phyloP scores from a whole-genome alignment of 2,797 vertebrate species.

The Rhinoraja longicauda region DNA sequence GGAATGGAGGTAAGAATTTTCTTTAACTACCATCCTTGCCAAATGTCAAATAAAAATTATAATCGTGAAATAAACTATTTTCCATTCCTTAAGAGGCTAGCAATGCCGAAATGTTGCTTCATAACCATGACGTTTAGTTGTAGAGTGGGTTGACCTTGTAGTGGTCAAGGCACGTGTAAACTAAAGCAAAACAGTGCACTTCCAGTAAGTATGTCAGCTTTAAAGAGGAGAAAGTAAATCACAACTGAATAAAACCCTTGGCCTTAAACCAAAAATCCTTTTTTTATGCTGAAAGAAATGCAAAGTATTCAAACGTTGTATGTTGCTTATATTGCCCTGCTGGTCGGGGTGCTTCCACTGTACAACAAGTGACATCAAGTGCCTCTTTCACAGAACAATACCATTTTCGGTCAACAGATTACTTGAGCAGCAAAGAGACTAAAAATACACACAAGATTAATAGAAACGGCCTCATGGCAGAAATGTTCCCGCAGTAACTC shows the following conservation, averaged over 20 bases:
- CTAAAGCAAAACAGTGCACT: neutral
- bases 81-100: slow-evolving; percentile 31
- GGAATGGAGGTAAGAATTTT: neutral
- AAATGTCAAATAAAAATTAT: slow-evolving; percentile 10
- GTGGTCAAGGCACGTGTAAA: neutral
- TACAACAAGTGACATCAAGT: slow-evolving; percentile 40
- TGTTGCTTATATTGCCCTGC: slow-evolving; percentile 41
- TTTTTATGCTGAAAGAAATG: slow-evolving; percentile 18
- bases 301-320: slow-evolving; percentile 40
- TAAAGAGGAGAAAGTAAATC: slow-evolving; percentile 22
- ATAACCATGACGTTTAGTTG: neutral
- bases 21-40: neutral
- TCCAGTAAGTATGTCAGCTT: neutral
- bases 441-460: slow-evolving; percentile 50
- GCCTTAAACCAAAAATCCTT: slow-evolving; percentile 37
- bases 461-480: slow-evolving; percentile 49
- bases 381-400: slow-evolving; percentile 42
- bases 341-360: slow-evolving; percentile 39
- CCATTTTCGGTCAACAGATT: slow-evolving; percentile 52
- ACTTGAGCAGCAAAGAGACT: slow-evolving; percentile 46
- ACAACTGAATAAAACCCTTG: slow-evolving; percentile 41
- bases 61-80: slow-evolving; percentile 25
- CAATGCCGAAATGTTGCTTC: neutral
- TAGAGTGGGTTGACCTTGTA: neutral
- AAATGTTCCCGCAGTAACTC: slow-evolving; percentile 50